Percentiles rank a stretch among this genome's conserved stretches.
These are phyloP conservation scores for Tyto alba DNA, from an alignment of 2,113 vertebrate genomes.

Conservation along the genomic window DNA sequence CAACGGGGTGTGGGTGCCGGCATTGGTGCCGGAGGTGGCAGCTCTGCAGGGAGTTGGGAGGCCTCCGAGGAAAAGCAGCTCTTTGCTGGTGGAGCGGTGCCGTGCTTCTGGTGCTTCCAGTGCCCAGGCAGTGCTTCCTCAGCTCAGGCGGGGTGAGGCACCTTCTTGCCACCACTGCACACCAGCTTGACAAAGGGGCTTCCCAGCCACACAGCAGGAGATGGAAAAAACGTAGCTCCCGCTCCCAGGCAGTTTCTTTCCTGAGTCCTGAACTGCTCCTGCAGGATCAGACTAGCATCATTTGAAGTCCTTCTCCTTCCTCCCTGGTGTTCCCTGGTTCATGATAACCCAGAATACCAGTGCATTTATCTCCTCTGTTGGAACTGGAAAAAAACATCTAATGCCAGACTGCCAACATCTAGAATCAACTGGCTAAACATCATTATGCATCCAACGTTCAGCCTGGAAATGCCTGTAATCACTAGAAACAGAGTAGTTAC, in stretches of 20 bases:
- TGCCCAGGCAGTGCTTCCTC: not conserved
- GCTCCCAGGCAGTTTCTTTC: not conserved
- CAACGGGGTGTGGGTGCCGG: not conserved
- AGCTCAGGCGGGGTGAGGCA: rapidly evolving
- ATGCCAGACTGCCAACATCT: not conserved
- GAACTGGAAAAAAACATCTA: not conserved
- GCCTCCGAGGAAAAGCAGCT: not conserved
- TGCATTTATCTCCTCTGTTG: not conserved
- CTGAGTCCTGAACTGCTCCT: not conserved
- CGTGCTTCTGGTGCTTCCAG: not conserved
- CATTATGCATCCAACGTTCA: not conserved
- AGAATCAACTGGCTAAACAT: not conserved
- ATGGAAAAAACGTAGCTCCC: not conserved
- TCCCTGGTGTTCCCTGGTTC: not conserved
- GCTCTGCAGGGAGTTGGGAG: not conserved
- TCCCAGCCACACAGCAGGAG: not conserved
- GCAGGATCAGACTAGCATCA: not conserved
- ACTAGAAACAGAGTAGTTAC: not conserved
- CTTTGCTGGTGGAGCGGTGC: not conserved
- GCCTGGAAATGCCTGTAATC: not conserved
- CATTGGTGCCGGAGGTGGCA: not conserved
- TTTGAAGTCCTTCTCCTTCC: not conserved
- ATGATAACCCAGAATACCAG: not conserved
- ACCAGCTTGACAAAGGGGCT: not conserved
- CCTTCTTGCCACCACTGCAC: not conserved